A percentile compares a stretch with the other conserved stretches of the same genome.
phyloP scores from a whole-genome alignment of 1,140 invertebrate species.

The Heliconius hermathena region DNA sequence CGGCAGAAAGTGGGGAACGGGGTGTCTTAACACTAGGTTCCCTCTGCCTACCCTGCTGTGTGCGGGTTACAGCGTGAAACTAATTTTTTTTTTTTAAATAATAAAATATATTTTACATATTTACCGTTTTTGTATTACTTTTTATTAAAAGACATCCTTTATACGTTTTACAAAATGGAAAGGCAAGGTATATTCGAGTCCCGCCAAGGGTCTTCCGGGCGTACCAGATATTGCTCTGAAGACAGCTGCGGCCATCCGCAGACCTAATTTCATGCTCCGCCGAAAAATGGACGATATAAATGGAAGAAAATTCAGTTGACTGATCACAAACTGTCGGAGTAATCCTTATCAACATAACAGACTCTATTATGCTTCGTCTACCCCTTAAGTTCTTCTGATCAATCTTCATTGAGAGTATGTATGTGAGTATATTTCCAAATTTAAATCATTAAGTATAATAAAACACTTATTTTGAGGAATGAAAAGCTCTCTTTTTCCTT shows the following conservation, averaged over 20 bases:
- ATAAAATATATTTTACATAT: background rate
- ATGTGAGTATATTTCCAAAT: background rate
- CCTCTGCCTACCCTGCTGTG: too few species aligned
- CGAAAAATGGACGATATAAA: constrained; percentile 35
- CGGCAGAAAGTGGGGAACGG: too few species aligned
- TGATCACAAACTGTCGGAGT: constrained; percentile 17
- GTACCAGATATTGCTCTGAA: too few species aligned
- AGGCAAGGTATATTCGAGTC: constrained; percentile 20
- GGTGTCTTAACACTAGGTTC: too few species aligned
- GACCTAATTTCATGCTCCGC: constrained; percentile 36
- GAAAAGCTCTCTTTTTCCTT: too few species aligned
- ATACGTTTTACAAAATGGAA: background rate
- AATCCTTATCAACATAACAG: background rate
- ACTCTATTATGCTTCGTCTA: background rate
- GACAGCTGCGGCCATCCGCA: constrained; percentile 34
- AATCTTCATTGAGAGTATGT: background rate
- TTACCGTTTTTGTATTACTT: background rate
- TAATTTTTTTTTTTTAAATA: too few species aligned
- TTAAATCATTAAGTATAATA: background rate
- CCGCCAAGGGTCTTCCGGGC: constrained; percentile 8
- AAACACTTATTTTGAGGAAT: too few species aligned
- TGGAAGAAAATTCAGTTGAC: constrained; percentile 28
- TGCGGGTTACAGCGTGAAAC: too few species aligned
- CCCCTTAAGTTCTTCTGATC: background rate
- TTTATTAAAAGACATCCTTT: background rate